phyloP scores from a whole-genome alignment of 2,113 vertebrate genomes.

The Channa argus region DNA sequence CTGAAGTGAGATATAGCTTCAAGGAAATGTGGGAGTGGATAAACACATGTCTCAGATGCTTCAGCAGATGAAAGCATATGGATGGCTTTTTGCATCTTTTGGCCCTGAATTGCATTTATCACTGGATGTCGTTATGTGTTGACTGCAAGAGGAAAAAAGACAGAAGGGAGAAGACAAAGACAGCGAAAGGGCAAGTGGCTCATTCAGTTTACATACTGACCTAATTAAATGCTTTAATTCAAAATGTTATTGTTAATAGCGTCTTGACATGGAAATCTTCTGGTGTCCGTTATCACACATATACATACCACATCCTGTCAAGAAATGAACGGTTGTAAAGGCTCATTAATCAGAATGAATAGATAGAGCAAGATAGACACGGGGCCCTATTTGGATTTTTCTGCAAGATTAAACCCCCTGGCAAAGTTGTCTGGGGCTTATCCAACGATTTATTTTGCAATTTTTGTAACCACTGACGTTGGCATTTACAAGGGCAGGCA shows the following conservation, averaged over 20 bases:
- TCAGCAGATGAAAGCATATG: slow-evolving; percentile 32
- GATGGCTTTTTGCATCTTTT: slow-evolving; percentile 53
- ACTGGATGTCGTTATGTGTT: slow-evolving; percentile 19
- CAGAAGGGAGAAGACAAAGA: slow-evolving; percentile 17
- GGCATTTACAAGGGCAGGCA: too few relatives aligned
- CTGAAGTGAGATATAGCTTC: slow-evolving; percentile 40
- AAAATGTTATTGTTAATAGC: slow-evolving; percentile 42
- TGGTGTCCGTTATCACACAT: slow-evolving; percentile 31
- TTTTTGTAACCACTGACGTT: too few relatives aligned
- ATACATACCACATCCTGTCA: slow-evolving; percentile 18
- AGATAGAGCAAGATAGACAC: neutral
- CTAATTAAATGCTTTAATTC: slow-evolving; percentile 47
- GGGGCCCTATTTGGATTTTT: too few relatives aligned
- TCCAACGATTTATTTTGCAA: too few relatives aligned
- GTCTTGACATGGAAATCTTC: slow-evolving; percentile 34
- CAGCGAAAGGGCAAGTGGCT: slow-evolving; percentile 40
- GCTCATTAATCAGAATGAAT: slow-evolving; percentile 23
- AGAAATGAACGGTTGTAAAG: slow-evolving; percentile 37
- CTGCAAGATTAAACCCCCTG: too few relatives aligned
- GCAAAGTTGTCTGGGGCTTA: too few relatives aligned
- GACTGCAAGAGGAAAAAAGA: slow-evolving; percentile 11
- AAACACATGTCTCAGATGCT: slow-evolving; percentile 55
- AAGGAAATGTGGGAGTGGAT: slow-evolving; percentile 63
- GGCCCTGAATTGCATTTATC: slow-evolving; percentile 70
- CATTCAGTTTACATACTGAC: slow-evolving; percentile 9